Percentiles rank a stretch among this genome's conserved stretches.
phyloP scores from a whole-genome alignment of 2,797 vertebrate genomes.

The Adrianichthys oophorus region DNA sequence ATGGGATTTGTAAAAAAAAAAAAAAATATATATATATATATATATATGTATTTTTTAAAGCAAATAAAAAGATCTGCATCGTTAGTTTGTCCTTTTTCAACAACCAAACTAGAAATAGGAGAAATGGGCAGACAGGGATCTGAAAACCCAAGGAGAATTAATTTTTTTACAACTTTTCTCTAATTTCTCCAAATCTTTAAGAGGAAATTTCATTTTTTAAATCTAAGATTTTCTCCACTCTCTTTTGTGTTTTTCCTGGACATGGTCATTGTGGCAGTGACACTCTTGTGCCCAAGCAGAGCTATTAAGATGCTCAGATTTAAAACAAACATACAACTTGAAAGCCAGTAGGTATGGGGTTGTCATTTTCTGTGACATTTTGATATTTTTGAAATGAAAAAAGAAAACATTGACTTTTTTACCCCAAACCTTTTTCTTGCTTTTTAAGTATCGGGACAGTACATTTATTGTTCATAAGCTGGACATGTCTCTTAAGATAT shows the following conservation, averaged over 20 bases:
- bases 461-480: conserved; percentile 42
- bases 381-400: conserved; percentile 1
- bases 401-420: conserved; percentile 17
- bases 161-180: no score
- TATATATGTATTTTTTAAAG: conserved; percentile 51
- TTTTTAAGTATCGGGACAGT: conserved; percentile 24
- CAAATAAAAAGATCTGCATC: conserved; percentile 53
- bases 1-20: conserved; percentile 59
- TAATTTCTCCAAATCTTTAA: no score
- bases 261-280: no score
- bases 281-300: no score
- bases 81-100: conserved; percentile 42
- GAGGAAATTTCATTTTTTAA: not conserved
- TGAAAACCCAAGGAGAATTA: conserved; percentile 1
- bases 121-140: conserved; percentile 47
- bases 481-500: conserved; percentile 43
- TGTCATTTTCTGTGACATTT: conserved; percentile 15
- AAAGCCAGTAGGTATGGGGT: conserved; percentile 10
- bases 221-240: conserved; percentile 44
- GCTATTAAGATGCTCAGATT: conserved; percentile 10
- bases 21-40: no score
- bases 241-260: conserved; percentile 33
- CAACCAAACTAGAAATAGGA: conserved; percentile 39
- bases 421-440: not conserved
- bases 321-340: conserved; percentile 21